phyloP scores from a whole-genome alignment of 1,140 invertebrate species.

The Probaryconus sp. region DNA sequence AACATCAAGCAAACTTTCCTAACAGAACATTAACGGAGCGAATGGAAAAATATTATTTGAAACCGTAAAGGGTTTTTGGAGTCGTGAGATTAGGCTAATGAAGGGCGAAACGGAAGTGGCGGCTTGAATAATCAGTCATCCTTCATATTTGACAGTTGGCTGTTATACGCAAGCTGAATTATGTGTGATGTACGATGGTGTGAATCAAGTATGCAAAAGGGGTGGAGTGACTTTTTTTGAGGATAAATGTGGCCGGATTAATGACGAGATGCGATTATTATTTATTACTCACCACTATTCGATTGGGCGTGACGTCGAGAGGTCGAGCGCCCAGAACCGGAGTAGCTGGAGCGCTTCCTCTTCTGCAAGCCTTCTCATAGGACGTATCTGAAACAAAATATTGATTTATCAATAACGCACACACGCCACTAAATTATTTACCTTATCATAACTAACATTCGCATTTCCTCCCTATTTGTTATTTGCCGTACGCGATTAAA shows the following conservation, averaged over 20 bases:
- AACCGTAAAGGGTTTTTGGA: no score
- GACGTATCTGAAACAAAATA: conserved; percentile 87
- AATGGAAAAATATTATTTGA: no score
- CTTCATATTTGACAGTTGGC: conserved; percentile 31
- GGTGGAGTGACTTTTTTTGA: conserved; percentile 4
- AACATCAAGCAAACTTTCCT: no score
- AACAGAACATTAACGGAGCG: no score
- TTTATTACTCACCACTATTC: conserved; percentile 82
- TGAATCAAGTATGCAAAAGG: conserved; percentile 4
- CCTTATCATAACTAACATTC: no score
- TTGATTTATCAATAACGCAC: conserved; percentile 30
- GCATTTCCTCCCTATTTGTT: no score
- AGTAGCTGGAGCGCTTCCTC: conserved; percentile 90
- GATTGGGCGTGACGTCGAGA: conserved; percentile 83
- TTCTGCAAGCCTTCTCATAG: conserved; percentile 92
- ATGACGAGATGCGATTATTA: conserved; percentile 35
- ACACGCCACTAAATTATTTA: no score
- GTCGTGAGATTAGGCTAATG: conserved; percentile 27
- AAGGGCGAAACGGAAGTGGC: conserved; percentile 23
- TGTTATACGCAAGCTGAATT: conserved; percentile 16
- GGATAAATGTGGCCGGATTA: conserved; percentile 30
- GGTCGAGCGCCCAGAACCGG: conserved; percentile 84
- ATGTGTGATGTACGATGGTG: conserved; percentile 2
- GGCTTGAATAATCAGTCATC: conserved; percentile 32
- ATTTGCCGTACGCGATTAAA: no score